Evolutionary conservation across 2,797 vertebrate species (phyloP).

Genomic region (Sitta carolinensis): DNA sequence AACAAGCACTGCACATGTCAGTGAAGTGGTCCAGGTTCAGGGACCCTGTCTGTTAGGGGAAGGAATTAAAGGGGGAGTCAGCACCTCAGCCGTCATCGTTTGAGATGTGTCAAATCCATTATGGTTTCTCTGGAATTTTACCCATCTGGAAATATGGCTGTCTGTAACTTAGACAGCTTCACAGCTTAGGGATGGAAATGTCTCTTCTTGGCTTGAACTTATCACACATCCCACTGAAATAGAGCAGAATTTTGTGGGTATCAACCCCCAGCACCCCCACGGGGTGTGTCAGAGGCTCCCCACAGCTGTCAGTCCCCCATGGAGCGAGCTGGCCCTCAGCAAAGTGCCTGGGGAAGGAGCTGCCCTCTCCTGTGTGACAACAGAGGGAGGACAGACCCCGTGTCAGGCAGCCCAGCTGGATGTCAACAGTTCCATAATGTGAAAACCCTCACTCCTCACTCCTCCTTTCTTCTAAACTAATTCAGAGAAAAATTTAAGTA

Average conservation of each 20-base stretch:
- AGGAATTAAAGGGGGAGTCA: constrained; percentile 40
- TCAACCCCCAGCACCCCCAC: not conserved
- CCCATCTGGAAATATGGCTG: constrained; percentile 25
- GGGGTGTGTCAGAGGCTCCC: not conserved
- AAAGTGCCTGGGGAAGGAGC: not conserved
- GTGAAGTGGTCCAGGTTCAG: constrained; percentile 35
- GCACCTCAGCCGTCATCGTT: not conserved
- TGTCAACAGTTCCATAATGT: not conserved
- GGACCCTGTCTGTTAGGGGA: constrained; percentile 31
- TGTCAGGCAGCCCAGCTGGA: not conserved
- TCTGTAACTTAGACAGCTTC: not conserved
- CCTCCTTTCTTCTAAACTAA: not conserved
- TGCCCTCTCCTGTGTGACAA: not conserved
- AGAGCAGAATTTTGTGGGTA: not conserved
- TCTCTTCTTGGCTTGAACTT: not conserved
- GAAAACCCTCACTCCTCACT: not conserved
- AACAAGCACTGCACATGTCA: not conserved
- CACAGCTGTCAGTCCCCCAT: accelerated
- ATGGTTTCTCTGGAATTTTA: constrained; percentile 6
- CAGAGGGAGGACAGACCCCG: not conserved
- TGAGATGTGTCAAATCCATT: constrained; percentile 27
- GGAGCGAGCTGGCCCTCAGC: accelerated
- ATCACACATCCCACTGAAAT: not conserved
- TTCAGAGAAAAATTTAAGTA: not conserved
- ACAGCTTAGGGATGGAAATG: not conserved